phyloP scores from a whole-genome alignment of 1,140 invertebrate genomes.

The Drosophila baimaii region DNA sequence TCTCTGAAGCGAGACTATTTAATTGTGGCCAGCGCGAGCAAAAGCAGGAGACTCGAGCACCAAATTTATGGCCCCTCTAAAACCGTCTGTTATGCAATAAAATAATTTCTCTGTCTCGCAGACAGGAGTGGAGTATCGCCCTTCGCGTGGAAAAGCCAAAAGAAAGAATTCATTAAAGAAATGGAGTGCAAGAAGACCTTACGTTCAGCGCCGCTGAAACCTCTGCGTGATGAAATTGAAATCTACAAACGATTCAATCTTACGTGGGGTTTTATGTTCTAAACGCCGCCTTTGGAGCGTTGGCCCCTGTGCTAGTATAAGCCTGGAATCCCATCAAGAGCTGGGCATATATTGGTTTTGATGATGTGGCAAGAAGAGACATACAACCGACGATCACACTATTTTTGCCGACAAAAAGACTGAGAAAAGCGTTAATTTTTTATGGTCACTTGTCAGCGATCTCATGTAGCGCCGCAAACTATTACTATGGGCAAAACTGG shows the following conservation, averaged over 20 bases:
- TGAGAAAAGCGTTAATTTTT: slow-evolving; percentile 67
- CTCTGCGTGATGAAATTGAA: slow-evolving; percentile 36
- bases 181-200: slow-evolving; percentile 2
- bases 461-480: slow-evolving; percentile 61
- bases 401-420: slow-evolving; percentile 13
- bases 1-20: slow-evolving; percentile 70
- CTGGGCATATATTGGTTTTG: slow-evolving; percentile 40
- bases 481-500: slow-evolving; percentile 35
- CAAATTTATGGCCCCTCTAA: slow-evolving; percentile 70
- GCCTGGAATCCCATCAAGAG: slow-evolving; percentile 46
- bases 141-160: slow-evolving; percentile 24
- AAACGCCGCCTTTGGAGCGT: slow-evolving; percentile 28
- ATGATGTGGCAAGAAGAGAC: slow-evolving; percentile 15
- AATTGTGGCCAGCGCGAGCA: slow-evolving; percentile 60
- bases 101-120: slow-evolving; percentile 62
- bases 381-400: slow-evolving; percentile 21
- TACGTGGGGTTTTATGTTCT: slow-evolving; percentile 59
- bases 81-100: slow-evolving; percentile 78
- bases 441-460: slow-evolving; percentile 68
- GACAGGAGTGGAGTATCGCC: neutral
- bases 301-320: slow-evolving; percentile 9
- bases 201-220: neutral
- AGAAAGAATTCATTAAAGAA: slow-evolving; percentile 68
- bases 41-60: slow-evolving; percentile 62
- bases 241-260: slow-evolving; percentile 55